Conservation (phyloP, 2,797 vertebrate species). For the Buphagus erythrorhynchus region DNA sequence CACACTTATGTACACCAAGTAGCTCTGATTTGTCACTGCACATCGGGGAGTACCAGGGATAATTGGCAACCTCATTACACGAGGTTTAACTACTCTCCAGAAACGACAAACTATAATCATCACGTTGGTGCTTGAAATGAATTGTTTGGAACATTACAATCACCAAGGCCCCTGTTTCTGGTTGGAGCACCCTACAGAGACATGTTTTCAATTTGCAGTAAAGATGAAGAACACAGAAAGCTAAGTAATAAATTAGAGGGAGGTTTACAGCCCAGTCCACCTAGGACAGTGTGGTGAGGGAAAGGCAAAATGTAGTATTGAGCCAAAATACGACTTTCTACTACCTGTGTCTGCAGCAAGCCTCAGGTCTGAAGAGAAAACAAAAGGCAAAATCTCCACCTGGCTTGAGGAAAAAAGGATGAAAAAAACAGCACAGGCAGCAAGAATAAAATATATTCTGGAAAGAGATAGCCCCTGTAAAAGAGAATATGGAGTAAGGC, state of each 20-base stretch:
- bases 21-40: slow-evolving; percentile 69
- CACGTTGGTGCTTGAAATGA: slow-evolving; percentile 67
- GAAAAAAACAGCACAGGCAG: neutral
- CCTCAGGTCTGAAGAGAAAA: neutral
- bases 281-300: neutral
- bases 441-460: neutral
- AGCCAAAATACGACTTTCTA: neutral
- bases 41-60: slow-evolving; percentile 35
- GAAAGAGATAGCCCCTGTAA: neutral
- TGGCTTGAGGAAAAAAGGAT: neutral
- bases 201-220: slow-evolving; percentile 72
- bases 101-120: slow-evolving; percentile 67
- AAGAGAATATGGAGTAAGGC: neutral
- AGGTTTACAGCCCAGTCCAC: slow-evolving; percentile 41
- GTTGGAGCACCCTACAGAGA: slow-evolving; percentile 63
- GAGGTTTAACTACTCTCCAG: slow-evolving; percentile 70
- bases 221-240: slow-evolving; percentile 62
- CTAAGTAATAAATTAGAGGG: slow-evolving; percentile 50
- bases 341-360: neutral
- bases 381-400: neutral
- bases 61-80: slow-evolving; percentile 70
- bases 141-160: slow-evolving; percentile 68
- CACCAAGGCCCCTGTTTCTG: slow-evolving; percentile 54
- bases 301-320: neutral
- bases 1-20: slow-evolving; percentile 18